Evolutionary conservation across 2,888 invertebrate genomes (phyloP), one percentile per base, ranked within the genome.

Genomic region (Seira ritae): DNA sequence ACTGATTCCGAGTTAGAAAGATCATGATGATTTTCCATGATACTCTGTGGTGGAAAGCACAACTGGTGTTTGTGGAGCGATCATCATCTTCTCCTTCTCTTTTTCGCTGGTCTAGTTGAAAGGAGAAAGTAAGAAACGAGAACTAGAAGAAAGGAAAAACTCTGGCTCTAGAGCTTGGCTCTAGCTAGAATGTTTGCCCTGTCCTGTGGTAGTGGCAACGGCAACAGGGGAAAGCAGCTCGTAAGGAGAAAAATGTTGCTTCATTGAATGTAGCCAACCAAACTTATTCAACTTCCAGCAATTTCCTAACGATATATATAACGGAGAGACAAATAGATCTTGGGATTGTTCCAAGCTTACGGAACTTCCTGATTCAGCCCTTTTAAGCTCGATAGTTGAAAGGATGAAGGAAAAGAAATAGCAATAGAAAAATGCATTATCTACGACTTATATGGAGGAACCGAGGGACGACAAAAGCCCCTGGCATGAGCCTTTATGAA

Each of bases 1-100:
- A 81, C 81, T 81, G 81, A 69, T 76, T 69, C 24, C 71, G 12
- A 70, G 81, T 76, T 76, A 70, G 55, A 66, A 31, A 70, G 75
- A 81, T 71, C 75, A 75, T 66, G 81, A 80, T 46, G 23, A 67
- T 62, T 80, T 79, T 80, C 67, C 62, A 2, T 42, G 19, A 15
- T 46, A 46, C 42, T 69, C 10, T 37, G 24, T 20, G 37, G 67
- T n/a, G 42, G 42, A 42, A 42, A 42, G 42, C 12, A 42, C 42
- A 42, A 42, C 42, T 42, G 42, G 42, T 42, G 42, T 42, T 42
- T 42, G 42, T 42, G 42, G 42, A 42, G 42, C 12, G 42, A 42
- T 42, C 42, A 42, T 42, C 42, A 42, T 42, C 42, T 8, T 8
- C 42, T 42, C 42, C 12, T 12, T 42, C 42, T 42, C 42, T 42